Base-by-base conservation (phyloP, 2,888 invertebrate genomes). In the Gerosis bhagava region DNA sequence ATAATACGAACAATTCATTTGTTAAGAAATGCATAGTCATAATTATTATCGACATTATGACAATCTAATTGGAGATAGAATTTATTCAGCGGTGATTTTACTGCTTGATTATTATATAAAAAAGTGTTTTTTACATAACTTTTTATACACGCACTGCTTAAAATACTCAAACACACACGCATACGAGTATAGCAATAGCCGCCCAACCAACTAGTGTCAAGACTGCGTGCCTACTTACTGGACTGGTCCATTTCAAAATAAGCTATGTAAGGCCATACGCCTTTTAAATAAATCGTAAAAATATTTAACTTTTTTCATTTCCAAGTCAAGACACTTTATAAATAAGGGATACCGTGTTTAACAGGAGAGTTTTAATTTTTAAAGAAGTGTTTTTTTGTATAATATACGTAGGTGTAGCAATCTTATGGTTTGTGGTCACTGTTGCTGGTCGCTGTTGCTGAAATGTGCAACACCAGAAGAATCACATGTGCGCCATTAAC, bases 1-100 rank as follows among this genome's bases (percentile, higher is more conserved):
- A 53, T 49, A 70, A 60, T 39, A 71, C 53, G 31, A 75, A 21
- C 12, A 60, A 42, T 52, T 62, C 61, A 19, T 54, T 51, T 32
- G 51, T 44, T 11, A 56, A 50, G 41, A 56, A 43, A 1, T 56
- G 49, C 29, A 56, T 34, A 22, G 44, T 43, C 21, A 42, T 29
- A 28, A 57, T 16, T 25, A 46, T 39, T 32, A 46, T 7, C 7
- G 46, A 39, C 46, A 46, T 46, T 15, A 12, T 46, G 3, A 13
- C 3, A 8, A n/a, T n/a, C n/a, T n/a, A n/a, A n/a, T n/a, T n/a
- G n/a, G n/a, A n/a, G n/a, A n/a, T n/a, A n/a, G n/a, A n/a, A n/a
- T n/a, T n/a, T n/a, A n/a, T n/a, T n/a, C n/a, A n/a, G n/a, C n/a
- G n/a, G n/a, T n/a, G n/a, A n/a, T n/a, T n/a, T n/a, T n/a, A n/a